Conservation (phyloP, 2,888 invertebrate species). For the Andrena hattorfiana region DNA sequence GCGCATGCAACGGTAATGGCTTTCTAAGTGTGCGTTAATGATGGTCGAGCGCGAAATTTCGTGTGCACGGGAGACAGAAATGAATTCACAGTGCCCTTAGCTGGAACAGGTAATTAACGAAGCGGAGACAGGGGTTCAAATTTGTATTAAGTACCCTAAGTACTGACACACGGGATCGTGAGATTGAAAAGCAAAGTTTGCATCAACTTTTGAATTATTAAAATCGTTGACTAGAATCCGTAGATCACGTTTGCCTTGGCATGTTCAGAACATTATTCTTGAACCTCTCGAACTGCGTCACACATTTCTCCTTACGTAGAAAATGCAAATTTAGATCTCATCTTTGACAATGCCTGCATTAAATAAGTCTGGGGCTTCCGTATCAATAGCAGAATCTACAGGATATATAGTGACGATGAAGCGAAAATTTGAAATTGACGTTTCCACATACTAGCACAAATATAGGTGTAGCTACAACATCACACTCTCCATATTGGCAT, state of each 20-base stretch:
- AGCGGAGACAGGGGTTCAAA: neutral
- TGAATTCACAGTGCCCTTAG: neutral
- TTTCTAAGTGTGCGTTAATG: slow-evolving; percentile 5
- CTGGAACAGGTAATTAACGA: neutral
- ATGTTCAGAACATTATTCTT: neutral
- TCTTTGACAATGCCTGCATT: slow-evolving; percentile 9
- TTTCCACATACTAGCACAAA: too few species aligned
- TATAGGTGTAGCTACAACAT: too few species aligned
- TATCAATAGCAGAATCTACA: neutral
- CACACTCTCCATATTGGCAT: too few species aligned
- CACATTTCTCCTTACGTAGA: slow-evolving; percentile 14
- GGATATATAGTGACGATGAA: neutral
- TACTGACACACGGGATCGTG: neutral
- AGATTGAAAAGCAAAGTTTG: neutral
- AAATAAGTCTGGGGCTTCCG: neutral
- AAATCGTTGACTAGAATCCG: neutral
- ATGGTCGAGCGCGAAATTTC: slow-evolving; percentile 5
- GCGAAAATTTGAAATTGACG: too few species aligned
- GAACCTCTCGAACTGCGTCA: neutral
- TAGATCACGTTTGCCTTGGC: neutral
- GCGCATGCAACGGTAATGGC: neutral
- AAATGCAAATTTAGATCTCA: slow-evolving; percentile 19
- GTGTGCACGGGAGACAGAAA: neutral
- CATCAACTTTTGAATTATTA: neutral
- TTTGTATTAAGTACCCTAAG: neutral